Percentiles rank a stretch among this genome's conserved stretches.
phyloP scores from a whole-genome alignment of 1,140 invertebrate species.

The Leptonema lineaticorne region DNA sequence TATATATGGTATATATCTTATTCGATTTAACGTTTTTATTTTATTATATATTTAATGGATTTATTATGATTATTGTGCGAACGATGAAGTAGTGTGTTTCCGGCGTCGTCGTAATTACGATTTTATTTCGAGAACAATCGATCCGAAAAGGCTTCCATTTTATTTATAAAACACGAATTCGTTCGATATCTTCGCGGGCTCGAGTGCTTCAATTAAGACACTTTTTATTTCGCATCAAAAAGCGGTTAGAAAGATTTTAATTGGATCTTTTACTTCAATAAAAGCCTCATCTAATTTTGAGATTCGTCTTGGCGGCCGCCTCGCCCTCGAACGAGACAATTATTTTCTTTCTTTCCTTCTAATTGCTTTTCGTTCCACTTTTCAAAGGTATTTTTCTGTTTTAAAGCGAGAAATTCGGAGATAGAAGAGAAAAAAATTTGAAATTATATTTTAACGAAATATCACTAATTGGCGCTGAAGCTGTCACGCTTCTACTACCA shows the following conservation, averaged over 20 bases:
- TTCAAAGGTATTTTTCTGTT: not conserved
- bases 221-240: slow-evolving; percentile 19
- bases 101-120: not conserved
- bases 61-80: not conserved
- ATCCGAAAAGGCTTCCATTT: too few species aligned
- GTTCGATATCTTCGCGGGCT: not conserved
- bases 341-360: slow-evolving; percentile 11
- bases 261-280: slow-evolving; percentile 13
- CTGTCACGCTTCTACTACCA: not conserved
- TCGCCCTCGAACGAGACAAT: slow-evolving; percentile 7
- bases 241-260: slow-evolving; percentile 13
- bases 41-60: not conserved
- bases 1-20: not conserved
- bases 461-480: not conserved
- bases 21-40: not conserved
- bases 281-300: slow-evolving; percentile 11
- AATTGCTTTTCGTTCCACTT: slow-evolving; percentile 12
- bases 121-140: too few species aligned
- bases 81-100: not conserved
- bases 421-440: too few species aligned
- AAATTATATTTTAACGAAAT: slow-evolving; percentile 10
- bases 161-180: not conserved
- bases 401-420: too few species aligned
- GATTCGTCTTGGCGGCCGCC: not conserved
- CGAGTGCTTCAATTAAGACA: not conserved